Evolutionary conservation across 2,888 invertebrate species (phyloP), one percentile per base, ranked within the genome.

Genomic region (Xanthostigma xanthostigma): DNA sequence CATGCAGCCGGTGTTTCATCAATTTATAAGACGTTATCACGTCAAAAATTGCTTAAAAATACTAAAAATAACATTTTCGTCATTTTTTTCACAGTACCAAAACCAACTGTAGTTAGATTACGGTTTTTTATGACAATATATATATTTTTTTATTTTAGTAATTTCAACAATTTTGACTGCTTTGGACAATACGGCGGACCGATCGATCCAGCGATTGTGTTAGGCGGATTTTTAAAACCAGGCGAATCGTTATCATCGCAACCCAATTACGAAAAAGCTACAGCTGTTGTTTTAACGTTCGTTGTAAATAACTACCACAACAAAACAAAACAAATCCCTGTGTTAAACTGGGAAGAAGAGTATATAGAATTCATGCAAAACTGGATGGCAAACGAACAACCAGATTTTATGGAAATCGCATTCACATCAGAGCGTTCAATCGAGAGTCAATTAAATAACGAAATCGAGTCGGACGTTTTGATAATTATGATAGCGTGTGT

Each of bases 401-500:
- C 84, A 0, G 57, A 67, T 0, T 79, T 74, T 62, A 87, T 90
- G 84, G 84, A 89, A 60, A 76, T 92, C 17, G 89, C 91, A 0
- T 92, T 83, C 65, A 85, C 83, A 0, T 84, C 90, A 0, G 92
- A 95, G 69, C 74, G 96, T 12, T 95, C 95, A 0, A 92, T 96
- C 50, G 89, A 96, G 64, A 97, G 98, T 68, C 97, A 98, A 65
- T 68, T 98, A 33, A 81, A 92, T 53, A 71, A 94, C 11, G 93
- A 93, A 68, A 92, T 93, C 4, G 77, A 85, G 55, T 92, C 94
- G 0, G 98, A 98, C 65, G 79, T 96, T 14, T 71, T 80, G 4
- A 97, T 97, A 0, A 93, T 98, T 57, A 71, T 92, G 10, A 84
- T 95, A 46, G 94, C 95, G 1, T 97, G 98, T 66, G 66, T 94